Percentiles rank a stretch among this genome's conserved stretches.
Evolutionary conservation across 2,113 vertebrate species (phyloP).

Genomic region (Elachura formosa): DNA sequence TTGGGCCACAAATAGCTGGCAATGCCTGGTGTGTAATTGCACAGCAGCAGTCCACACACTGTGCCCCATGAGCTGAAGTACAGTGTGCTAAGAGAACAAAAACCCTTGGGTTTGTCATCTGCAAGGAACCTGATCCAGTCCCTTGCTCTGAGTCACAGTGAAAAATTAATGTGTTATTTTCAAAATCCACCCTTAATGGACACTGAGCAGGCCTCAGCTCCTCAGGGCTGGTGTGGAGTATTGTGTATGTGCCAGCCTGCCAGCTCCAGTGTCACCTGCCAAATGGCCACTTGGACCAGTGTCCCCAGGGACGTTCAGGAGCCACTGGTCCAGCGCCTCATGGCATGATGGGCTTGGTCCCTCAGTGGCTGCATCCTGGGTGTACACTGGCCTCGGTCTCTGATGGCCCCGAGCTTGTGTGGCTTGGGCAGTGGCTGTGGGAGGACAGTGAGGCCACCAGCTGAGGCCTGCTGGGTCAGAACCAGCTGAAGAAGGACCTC

Average conservation of each 20-base stretch:
- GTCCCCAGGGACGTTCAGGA: not conserved
- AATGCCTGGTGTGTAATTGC: not conserved
- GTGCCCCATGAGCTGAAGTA: not conserved
- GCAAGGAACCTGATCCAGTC: not conserved
- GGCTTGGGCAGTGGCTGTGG: not conserved
- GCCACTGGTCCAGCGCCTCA: rapidly evolving
- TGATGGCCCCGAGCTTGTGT: rapidly evolving
- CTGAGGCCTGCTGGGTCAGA: rapidly evolving
- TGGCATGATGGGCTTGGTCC: not conserved
- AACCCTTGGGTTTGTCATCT: not conserved
- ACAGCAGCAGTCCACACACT: not conserved
- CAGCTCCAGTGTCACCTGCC: not conserved
- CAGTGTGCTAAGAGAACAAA: not conserved
- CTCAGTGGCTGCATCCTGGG: not conserved
- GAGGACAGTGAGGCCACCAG: not conserved
- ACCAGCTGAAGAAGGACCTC: not conserved
- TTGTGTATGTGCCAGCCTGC: not conserved
- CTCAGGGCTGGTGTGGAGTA: rapidly evolving
- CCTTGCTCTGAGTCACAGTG: not conserved
- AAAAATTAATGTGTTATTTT: not conserved
- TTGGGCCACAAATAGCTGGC: not conserved
- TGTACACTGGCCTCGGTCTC: rapidly evolving
- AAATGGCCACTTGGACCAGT: rapidly evolving
- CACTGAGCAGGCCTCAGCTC: rapidly evolving
- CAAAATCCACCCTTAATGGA: not conserved